Evolutionary conservation across 2,113 vertebrate species (phyloP), one percentile per base, ranked within the genome.

Genomic region (Phalacrocorax pelagicus): DNA sequence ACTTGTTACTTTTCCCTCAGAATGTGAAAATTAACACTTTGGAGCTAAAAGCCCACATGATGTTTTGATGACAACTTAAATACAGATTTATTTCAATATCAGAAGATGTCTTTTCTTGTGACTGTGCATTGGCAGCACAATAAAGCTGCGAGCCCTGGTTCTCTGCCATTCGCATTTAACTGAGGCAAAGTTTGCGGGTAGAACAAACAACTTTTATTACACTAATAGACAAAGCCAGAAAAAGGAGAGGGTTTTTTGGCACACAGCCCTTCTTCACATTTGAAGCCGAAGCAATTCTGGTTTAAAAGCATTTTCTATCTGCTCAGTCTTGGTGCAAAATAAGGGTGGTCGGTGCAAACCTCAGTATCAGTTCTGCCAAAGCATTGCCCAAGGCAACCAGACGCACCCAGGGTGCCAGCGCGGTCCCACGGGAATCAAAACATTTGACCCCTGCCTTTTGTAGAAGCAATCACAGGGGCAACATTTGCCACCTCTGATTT

Each of bases 101-200:
- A 81, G 78, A 71, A 71, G 52, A 24, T 0, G 0, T 46, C 7
- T 2, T 10, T 88, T 66, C 67, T 40, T 1, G 0, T 15, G 58
- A 22, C 34, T 7, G 2, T 16, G 34, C 10, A 19, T 6, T 38
- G 46, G 57, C 61, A 82, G n/a, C 0, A 11, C 54, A 73, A 21
- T 30, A 73, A 86, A 86, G 51, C 82, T 83, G 47, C 71, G 74
- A 40, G 49, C 20, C 30, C 34, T 59, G 42, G 15, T 70, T 61
- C 59, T 92, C 82, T 83, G 54, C 71, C 42, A 23, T n/a, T 78
- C 42, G 19, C 23, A 5, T 67, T 83, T 67, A 55, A 18, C 44
- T 12, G 54, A 92, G 80, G 71, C 66, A 88, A 91, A 62, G 85
- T 86, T 75, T 96, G 79, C 81, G 52, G 74, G 86, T 19, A 59